Evolutionary conservation across 2,113 vertebrate species (phyloP), one percentile per base, ranked within the genome.

Genomic region (Psittacula cyanocephala): DNA sequence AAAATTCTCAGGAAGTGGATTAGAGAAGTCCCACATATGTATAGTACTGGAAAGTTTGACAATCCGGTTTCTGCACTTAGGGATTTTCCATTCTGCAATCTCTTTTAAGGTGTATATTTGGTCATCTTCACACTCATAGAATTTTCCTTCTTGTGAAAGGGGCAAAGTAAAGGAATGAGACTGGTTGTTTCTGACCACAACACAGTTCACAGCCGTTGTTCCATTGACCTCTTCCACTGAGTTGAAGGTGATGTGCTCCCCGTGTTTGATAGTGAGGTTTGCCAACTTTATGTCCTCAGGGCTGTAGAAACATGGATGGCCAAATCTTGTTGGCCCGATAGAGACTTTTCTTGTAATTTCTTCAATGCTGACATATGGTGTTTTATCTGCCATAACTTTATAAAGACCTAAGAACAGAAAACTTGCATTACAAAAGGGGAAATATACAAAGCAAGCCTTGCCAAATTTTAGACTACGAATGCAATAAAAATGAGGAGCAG

Each of bases 91-190:
- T 71, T 98, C 97, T 6, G 98, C 96, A 60, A 98, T 98, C 81
- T 99, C 98, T 91, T 98, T 98, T 31, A 99, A 91, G 11, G 98
- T 99, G 83, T 99, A 99, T 72, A 98, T 98, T 89, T 97, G 98
- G 64, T 98, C 97, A 91, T 99, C 98, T 87, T 98, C 97, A 64
- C 98, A 98, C 80, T 99, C 98, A 0, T 97, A 98, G 85, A 99
- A 99, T 60, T 97, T 91, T 84, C 98, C 98, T 94, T 98, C 86
- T 96, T 97, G 97, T 0, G 97, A 98, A 76, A 98, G 27, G 35
- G 98, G 96, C 69, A 99, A 92, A 19, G 75, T 92, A 86, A 99
- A 98, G 17, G 86, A 95, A 35, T 97, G 92, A 77, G 84, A 74
- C 27, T 86, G 92, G 29, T 96, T 97, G 50, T 97, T 91, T 79